A percentile compares a stretch with the other conserved stretches of the same genome.
Evolutionary conservation across 1,140 invertebrate species (phyloP).

Genomic region (Kradibia gibbosae): DNA sequence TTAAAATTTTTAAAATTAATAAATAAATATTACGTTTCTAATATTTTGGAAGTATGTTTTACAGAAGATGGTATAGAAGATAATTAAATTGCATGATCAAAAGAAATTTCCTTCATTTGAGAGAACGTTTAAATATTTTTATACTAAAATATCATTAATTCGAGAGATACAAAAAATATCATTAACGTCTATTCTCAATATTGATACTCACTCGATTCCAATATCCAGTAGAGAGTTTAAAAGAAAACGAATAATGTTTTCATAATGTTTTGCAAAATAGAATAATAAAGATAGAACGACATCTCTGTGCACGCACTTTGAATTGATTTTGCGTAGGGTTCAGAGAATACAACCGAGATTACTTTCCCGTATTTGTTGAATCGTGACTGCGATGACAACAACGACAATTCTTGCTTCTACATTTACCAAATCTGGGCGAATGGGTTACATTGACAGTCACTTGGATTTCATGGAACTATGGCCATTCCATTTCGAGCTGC

Average conservation of each 20-base stretch:
- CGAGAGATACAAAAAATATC: neutral
- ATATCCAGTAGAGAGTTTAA: neutral
- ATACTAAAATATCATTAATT: neutral
- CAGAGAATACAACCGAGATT: conserved; percentile 26
- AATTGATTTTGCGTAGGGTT: conserved; percentile 5
- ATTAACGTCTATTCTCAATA: neutral
- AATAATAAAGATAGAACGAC: neutral
- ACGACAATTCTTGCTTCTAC: conserved; percentile 4
- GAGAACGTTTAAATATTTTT: too few relatives aligned
- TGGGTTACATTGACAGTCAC: neutral
- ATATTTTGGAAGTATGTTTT: too few relatives aligned
- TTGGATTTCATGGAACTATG: neutral
- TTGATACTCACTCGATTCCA: neutral
- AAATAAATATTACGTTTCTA: too few relatives aligned
- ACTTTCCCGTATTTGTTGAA: conserved; percentile 29
- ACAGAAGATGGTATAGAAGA: too few relatives aligned
- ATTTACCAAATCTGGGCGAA: neutral
- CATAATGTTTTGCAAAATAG: neutral
- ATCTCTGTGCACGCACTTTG: neutral
- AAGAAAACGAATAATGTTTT: neutral
- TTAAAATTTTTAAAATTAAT: too few relatives aligned
- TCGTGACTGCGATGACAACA: neutral
- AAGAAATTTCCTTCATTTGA: too few relatives aligned
- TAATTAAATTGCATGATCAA: too few relatives aligned
- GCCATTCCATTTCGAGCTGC: neutral